These are phyloP conservation scores for Pica pica DNA, from an alignment of 2,113 vertebrate genomes.

Conservation along the genomic window DNA sequence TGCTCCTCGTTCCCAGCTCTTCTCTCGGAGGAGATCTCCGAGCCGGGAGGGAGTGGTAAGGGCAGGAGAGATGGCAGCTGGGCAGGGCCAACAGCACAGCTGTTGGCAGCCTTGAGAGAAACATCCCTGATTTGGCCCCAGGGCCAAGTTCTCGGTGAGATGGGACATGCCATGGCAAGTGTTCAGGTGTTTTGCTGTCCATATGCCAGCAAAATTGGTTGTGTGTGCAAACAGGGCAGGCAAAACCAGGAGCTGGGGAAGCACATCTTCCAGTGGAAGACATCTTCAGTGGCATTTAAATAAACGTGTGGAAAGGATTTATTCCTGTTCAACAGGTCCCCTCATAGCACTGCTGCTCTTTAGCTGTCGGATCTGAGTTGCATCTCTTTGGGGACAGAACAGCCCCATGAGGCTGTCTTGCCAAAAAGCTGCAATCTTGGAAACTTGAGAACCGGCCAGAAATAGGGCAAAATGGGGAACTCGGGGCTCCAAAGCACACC, in stretches of 20 bases:
- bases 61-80: background rate
- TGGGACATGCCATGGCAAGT: rapidly evolving
- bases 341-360: background rate
- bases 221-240: rapidly evolving
- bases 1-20: background rate
- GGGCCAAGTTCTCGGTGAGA: rapidly evolving
- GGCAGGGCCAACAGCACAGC: background rate
- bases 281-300: background rate
- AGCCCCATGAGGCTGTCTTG: background rate
- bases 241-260: background rate
- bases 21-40: rapidly evolving
- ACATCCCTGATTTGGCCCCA: background rate
- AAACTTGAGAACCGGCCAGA: background rate
- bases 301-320: background rate
- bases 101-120: background rate
- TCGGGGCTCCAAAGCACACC: background rate
- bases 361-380: rapidly evolving
- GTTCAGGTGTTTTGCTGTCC: background rate
- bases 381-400: background rate
- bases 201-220: rapidly evolving
- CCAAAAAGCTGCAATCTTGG: background rate
- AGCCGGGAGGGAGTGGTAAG: background rate
- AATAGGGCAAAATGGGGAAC: rapidly evolving
- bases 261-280: background rate
- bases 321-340: background rate